Percentiles rank a stretch among this genome's conserved stretches.
Conservation (phyloP, 2,888 invertebrate genomes). For the Himalopsyche tibetana region DNA sequence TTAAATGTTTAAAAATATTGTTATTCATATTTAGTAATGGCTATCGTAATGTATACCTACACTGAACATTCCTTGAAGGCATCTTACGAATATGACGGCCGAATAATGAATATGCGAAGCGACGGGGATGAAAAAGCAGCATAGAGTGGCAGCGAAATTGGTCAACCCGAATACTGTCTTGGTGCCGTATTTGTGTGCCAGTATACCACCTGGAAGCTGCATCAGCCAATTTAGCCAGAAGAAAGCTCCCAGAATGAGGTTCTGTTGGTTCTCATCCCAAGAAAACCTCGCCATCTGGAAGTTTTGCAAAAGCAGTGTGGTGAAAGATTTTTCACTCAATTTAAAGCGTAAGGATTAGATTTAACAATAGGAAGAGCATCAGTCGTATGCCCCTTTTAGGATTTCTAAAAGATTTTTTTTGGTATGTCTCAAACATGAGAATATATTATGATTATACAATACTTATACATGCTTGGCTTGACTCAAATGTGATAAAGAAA, state of each 20-base stretch:
- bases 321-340: neutral
- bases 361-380: no score
- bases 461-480: no score
- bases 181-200: constrained; percentile 83
- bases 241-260: constrained; percentile 81
- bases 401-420: no score
- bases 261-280: constrained; percentile 83
- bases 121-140: constrained; percentile 82
- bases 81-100: constrained; percentile 78
- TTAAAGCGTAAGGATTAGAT: no score
- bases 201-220: constrained; percentile 84
- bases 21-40: neutral
- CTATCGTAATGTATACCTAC: constrained; percentile 72
- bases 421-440: no score
- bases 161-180: constrained; percentile 83
- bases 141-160: constrained; percentile 79
- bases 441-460: no score
- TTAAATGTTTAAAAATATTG: neutral
- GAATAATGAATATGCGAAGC: constrained; percentile 78
- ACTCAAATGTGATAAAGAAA: no score
- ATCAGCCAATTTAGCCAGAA: constrained; percentile 85
- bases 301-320: constrained; percentile 44
- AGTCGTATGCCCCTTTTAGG: no score
- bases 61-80: constrained; percentile 82
- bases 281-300: constrained; percentile 70